phyloP scores from a whole-genome alignment of 2,888 invertebrate genomes.

The Epicampocera succincta region DNA sequence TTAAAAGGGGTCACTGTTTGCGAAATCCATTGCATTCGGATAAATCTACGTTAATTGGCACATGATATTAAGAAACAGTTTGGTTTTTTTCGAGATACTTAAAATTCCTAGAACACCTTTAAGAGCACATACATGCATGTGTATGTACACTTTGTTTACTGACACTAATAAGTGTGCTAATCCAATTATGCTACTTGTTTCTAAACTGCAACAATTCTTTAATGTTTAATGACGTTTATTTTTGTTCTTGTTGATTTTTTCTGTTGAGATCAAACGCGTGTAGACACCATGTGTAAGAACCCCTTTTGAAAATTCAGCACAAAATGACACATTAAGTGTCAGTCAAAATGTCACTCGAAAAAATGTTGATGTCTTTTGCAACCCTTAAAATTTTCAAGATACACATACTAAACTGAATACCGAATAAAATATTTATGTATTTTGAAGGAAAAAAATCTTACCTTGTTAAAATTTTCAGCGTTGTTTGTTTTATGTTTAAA shows the following conservation, averaged over 20 bases:
- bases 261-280: background rate
- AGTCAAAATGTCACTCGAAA: constrained; percentile 28
- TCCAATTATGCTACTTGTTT: constrained; percentile 45
- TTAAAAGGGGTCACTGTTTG: constrained; percentile 28
- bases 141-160: background rate
- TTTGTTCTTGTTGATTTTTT: no score
- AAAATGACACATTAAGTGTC: constrained; percentile 14
- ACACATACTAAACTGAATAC: constrained; percentile 30
- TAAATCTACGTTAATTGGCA: background rate
- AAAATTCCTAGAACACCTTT: background rate
- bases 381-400: constrained; percentile 41
- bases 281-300: background rate
- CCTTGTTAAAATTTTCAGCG: constrained; percentile 21
- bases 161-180: constrained; percentile 29
- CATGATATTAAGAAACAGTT: background rate
- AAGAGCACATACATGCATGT: no score
- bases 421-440: background rate
- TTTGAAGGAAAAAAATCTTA: constrained; percentile 3
- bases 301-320: background rate
- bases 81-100: background rate
- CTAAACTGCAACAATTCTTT: constrained; percentile 37
- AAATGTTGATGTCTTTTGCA: constrained; percentile 31
- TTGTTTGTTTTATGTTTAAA: constrained; percentile 14
- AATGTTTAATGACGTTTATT: constrained; percentile 19
- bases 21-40: background rate